Evolutionary conservation across 2,113 vertebrate genomes (phyloP).

Genomic region (Pantherophis guttatus): DNA sequence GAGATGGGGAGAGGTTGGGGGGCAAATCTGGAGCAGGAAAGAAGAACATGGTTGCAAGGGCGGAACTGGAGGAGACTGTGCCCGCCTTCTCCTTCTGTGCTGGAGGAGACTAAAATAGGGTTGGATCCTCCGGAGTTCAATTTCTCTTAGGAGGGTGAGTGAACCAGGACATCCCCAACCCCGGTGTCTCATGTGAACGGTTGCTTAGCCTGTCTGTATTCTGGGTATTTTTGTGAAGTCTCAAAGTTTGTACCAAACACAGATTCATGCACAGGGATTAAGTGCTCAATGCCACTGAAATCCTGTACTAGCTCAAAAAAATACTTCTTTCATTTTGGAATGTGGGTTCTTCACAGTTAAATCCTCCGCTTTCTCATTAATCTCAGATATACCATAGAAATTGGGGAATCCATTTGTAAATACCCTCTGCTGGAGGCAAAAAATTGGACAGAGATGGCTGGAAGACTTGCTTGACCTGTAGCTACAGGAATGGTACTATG

Average conservation of each 20-base stretch:
- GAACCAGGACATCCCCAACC: neutral
- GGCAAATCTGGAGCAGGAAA: neutral
- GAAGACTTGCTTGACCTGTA: neutral
- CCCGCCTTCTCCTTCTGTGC: neutral
- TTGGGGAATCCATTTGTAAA: neutral
- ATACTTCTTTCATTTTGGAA: too few species aligned
- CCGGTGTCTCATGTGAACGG: too few species aligned
- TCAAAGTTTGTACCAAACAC: too few species aligned
- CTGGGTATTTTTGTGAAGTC: too few species aligned
- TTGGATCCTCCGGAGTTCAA: neutral
- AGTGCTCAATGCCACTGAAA: too few species aligned
- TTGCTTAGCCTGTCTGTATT: neutral
- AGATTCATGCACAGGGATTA: neutral
- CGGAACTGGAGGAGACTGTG: neutral
- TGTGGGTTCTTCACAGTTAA: too few species aligned
- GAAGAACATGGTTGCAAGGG: neutral
- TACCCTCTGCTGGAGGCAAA: neutral
- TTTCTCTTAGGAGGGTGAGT: neutral
- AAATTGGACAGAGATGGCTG: neutral
- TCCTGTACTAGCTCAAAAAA: too few species aligned
- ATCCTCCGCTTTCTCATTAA: too few species aligned
- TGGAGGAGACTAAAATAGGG: neutral
- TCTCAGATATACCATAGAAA: too few species aligned
- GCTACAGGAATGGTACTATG: neutral
- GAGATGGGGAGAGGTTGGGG: neutral